Base-by-base conservation (phyloP, 2,797 vertebrate species). In the Picus viridis region DNA sequence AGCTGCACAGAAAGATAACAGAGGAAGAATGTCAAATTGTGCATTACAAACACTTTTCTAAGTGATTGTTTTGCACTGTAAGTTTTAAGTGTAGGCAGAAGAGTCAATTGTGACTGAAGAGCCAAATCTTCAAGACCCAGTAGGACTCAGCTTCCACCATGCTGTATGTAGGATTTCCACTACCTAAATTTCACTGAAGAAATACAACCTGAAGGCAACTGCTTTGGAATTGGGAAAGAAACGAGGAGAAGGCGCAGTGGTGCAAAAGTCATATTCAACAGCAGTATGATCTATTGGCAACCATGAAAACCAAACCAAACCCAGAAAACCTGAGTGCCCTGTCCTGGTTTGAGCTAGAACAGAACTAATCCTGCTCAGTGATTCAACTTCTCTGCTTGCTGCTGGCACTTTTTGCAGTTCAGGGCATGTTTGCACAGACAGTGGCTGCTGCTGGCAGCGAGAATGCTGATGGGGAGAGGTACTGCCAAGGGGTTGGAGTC, bases 1-100 rank as follows among this genome's bases (percentile, higher is more conserved):
- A 82, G 47, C 96, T 98, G 68, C 56, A 56, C 0, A 62, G 53
- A 43, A 94, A 94, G 49, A 12, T 9, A 86, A 68, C 4, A 90
- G 13, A 45, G 68, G 71, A 69, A 63, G 5, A 71, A 59, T 10
- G 16, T 56, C 67, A 73, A 78, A 86, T 20, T 70, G 16, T 47
- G 71, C 3, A 18, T 58, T 45, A 76, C 7, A 83, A 58, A 64
- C 15, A 51, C 4, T 27, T 41, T 79, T 83, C 32, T 56, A 89
- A 34, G 12, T 15, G 71, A 32, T 1, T 49, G 22, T 53, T 88
- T 53, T 63, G 83, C 14, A 72, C 17, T 6, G 34, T 34, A 32
- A 20, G 29, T 69, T 53, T 65, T 34, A 62, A 54, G 34, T 16
- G 23, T 15, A 79, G 13, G 64, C 0, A 2, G 89, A 86, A 29